Conservation (phyloP, 2,888 invertebrate species). For the Trichogramma dendrolimi region DNA sequence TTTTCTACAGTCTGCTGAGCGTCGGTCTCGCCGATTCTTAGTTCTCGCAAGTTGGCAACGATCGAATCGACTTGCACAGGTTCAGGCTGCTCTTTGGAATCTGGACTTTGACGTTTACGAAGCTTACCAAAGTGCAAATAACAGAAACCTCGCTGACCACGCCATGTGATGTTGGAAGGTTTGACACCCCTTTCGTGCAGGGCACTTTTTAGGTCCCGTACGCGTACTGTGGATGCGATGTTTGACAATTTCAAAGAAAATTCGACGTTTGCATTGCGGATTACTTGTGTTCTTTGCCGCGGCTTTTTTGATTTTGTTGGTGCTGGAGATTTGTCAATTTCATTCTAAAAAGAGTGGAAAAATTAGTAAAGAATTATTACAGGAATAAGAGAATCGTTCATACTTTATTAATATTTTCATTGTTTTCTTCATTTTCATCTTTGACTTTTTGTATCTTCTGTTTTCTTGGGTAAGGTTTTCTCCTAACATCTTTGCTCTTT, state of each 20-base stretch:
- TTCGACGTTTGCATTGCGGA: slow-evolving; percentile 52
- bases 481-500: slow-evolving; percentile 25
- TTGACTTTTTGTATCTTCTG: slow-evolving; percentile 31
- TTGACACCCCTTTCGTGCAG: slow-evolving; percentile 70
- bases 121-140: slow-evolving; percentile 72
- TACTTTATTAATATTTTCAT: slow-evolving; percentile 34
- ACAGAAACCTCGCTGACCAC: slow-evolving; percentile 59
- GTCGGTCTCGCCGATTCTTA: slow-evolving; percentile 47
- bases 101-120: slow-evolving; percentile 34
- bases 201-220: slow-evolving; percentile 72
- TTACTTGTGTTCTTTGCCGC: slow-evolving; percentile 37
- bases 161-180: slow-evolving; percentile 74
- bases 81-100: slow-evolving; percentile 34
- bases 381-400: slow-evolving; percentile 6
- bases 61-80: slow-evolving; percentile 54
- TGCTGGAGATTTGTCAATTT: not conserved
- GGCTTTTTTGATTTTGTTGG: slow-evolving; percentile 25
- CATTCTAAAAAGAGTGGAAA: too few relatives aligned
- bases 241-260: slow-evolving; percentile 66
- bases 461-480: slow-evolving; percentile 31
- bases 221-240: slow-evolving; percentile 67
- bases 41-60: slow-evolving; percentile 53
- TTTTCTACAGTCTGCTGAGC: slow-evolving; percentile 26
- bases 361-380: not conserved
- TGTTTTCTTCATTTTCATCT: slow-evolving; percentile 46